Conservation (phyloP, 2,113 vertebrate genomes). For the Ardeotis arabs region DNA sequence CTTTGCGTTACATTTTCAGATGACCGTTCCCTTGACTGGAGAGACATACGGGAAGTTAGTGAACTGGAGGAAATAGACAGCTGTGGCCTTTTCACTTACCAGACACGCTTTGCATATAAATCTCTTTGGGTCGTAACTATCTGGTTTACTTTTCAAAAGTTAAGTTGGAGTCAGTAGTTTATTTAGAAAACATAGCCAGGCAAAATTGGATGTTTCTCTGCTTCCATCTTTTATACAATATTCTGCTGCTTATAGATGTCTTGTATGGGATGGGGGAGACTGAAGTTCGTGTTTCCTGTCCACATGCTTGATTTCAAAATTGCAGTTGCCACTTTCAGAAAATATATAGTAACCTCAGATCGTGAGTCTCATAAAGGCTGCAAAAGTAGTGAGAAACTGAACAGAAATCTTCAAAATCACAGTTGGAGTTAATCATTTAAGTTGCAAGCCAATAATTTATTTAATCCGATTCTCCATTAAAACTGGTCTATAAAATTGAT, state of each 20-base stretch:
- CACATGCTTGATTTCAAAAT: neutral
- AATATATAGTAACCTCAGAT: neutral
- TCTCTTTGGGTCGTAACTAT: neutral
- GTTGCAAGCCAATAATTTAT: neutral
- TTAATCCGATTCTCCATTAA: neutral
- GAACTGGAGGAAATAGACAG: neutral
- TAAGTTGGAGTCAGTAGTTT: neutral
- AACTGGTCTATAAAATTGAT: neutral
- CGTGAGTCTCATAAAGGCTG: neutral
- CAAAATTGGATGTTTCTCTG: neutral
- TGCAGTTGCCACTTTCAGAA: neutral
- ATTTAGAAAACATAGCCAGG: neutral
- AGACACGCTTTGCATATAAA: rapidly evolving
- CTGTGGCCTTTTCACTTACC: neutral
- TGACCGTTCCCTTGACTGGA: neutral
- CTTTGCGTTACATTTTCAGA: neutral
- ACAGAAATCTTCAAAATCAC: neutral
- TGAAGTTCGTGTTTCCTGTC: neutral
- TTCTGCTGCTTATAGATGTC: neutral
- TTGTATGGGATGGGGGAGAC: rapidly evolving
- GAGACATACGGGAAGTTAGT: neutral
- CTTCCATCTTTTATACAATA: neutral
- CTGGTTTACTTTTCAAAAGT: neutral
- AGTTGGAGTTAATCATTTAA: neutral
- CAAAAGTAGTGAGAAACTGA: neutral